Evolutionary conservation across 2,113 vertebrate genomes (phyloP), one percentile per base, ranked within the genome.

Genomic region (Chrysochloris asiatica): DNA sequence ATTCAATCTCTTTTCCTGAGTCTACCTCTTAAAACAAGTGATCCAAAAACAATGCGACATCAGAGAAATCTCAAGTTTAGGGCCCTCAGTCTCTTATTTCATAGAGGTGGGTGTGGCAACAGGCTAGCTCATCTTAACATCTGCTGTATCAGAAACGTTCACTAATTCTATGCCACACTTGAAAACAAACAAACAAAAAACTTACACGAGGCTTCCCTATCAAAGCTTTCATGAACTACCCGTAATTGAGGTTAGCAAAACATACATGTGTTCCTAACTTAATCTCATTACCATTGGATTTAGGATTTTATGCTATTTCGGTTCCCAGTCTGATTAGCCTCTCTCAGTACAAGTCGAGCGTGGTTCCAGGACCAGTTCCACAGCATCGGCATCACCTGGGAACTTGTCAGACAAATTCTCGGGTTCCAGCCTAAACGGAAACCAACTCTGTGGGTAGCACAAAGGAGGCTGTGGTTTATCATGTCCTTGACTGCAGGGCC

Each of bases 241-340:
- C 17, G 47, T 33, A 73, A 85, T 22, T 84, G n/a, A 92, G 26
- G 50, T 80, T 69, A 87, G 38, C n/a, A 92, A 88, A 86, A 93
- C 28, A 76, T 22, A 83, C 6, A 83, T 8, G n/a, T 56, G 41
- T 24, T 78, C n/a, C n/a, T 54, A 92, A 75, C 54, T 3, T 56
- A 92, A 83, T 83, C 13, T 87, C 45, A 78, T 76, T 47, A 90
- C 24, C 52, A 91, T 69, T 89, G 84, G n/a, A 88, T 10, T 77
- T 63, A 90, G 54, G 67, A 24, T 82, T 85, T 90, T 36, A 81
- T 28, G 3, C 71, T 50, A 83, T 71, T 75, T 56, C 10, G 76
- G 6, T 82, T 81, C 84, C 59, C 52, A 89, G 30, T 76, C 38
- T 45, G 36, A 38, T 63, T n/a, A 90, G 21, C 47, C 80, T 6